These are phyloP conservation scores for Anoura caudifer DNA, from an alignment of 2,113 vertebrate genomes.

Conservation along the genomic window DNA sequence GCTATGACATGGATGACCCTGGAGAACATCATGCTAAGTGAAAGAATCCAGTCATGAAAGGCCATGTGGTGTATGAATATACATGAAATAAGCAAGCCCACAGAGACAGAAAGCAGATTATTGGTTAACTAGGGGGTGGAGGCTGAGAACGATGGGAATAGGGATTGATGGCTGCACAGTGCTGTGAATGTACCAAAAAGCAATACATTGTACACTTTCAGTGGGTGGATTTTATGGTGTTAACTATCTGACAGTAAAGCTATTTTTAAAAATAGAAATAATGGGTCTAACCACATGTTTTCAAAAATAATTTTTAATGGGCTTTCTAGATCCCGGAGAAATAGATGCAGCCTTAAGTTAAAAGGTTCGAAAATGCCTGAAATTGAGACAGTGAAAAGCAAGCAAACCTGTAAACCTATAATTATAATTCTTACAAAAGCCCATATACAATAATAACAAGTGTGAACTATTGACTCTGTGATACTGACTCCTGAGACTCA, in stretches of 20 bases:
- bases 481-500: conserved; percentile 61
- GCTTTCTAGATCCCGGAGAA: conserved; percentile 44
- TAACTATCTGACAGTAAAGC: not conserved
- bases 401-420: conserved; percentile 47
- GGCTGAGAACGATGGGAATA: not conserved
- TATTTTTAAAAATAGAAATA: not conserved
- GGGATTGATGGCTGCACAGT: not conserved
- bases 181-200: not conserved
- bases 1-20: not conserved
- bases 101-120: not conserved
- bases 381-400: conserved; percentile 48
- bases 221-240: not conserved
- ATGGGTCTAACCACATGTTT: not conserved
- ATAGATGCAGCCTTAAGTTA: conserved; percentile 36
- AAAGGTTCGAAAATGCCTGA: conserved; percentile 59
- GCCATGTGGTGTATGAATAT: not conserved
- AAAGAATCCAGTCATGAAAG: not conserved
- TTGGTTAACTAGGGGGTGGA: not conserved
- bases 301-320: conserved; percentile 11
- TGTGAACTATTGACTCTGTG: not conserved
- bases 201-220: not conserved
- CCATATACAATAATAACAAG: conserved; percentile 66
- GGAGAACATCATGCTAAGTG: not conserved
- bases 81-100: not conserved
- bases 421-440: conserved; percentile 31